Conservation (phyloP, 2,113 vertebrate species). For the Micronycteris hirsuta region DNA sequence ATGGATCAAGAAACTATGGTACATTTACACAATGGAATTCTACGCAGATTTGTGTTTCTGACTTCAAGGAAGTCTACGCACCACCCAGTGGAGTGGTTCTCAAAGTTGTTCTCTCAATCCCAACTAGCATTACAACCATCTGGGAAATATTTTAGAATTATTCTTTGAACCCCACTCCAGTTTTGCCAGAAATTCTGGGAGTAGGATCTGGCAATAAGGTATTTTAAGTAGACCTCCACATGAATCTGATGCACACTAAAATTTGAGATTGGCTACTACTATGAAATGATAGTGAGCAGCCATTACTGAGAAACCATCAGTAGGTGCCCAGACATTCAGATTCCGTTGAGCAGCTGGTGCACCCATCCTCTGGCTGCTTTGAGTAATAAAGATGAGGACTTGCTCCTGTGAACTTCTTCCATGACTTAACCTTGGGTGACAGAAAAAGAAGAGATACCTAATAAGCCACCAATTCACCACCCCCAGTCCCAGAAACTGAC, state of each 20-base stretch:
- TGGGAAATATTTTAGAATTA: neutral
- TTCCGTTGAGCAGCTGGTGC: neutral
- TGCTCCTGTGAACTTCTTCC: neutral
- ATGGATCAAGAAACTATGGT: no score
- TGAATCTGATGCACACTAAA: neutral
- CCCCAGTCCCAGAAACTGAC: neutral
- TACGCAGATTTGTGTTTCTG: neutral
- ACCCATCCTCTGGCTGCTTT: neutral
- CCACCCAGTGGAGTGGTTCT: neutral
- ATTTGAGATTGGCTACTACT: neutral
- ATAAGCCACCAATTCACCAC: neutral
- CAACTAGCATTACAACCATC: neutral
- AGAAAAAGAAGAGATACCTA: neutral
- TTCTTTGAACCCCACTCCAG: neutral
- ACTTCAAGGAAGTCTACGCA: neutral
- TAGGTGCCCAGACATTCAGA: neutral
- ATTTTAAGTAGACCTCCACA: neutral
- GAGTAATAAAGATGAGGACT: neutral
- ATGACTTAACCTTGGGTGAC: neutral
- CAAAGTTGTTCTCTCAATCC: neutral
- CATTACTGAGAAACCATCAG: neutral
- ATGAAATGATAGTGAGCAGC: accelerated
- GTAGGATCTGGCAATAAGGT: neutral
- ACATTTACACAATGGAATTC: no score
- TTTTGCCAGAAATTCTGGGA: neutral